phyloP scores from a whole-genome alignment of 2,797 vertebrate genomes.

The Melanotaenia boesemani region DNA sequence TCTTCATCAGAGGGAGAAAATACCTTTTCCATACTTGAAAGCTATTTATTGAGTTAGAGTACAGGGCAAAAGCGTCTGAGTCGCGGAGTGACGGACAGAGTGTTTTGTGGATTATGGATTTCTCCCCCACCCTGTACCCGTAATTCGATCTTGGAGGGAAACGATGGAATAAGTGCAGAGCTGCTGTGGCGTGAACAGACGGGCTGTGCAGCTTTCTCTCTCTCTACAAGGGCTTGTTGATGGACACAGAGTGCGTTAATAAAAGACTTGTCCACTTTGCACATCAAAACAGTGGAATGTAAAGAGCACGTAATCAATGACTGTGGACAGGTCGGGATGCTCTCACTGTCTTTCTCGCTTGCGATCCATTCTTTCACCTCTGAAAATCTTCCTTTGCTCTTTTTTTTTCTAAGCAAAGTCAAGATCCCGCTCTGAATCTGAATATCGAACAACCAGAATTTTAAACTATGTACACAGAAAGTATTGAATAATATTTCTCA shows the following conservation, averaged over 20 bases:
- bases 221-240: constrained; percentile 75
- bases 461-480: constrained; percentile 34
- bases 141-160: constrained; percentile 83
- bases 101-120: constrained; percentile 84
- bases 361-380: constrained; percentile 18
- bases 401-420: constrained; percentile 37
- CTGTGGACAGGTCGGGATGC: constrained; percentile 73
- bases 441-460: constrained; percentile 29
- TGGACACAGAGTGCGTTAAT: constrained; percentile 86
- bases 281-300: constrained; percentile 83
- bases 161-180: constrained; percentile 79
- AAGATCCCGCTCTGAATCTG: constrained; percentile 27
- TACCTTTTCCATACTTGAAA: constrained; percentile 86
- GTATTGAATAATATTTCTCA: constrained; percentile 39
- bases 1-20: constrained; percentile 76
- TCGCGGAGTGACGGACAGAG: constrained; percentile 78
- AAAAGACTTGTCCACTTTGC: constrained; percentile 84
- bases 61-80: constrained; percentile 81
- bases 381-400: constrained; percentile 18
- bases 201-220: constrained; percentile 48
- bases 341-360: constrained; percentile 44
- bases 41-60: constrained; percentile 87
- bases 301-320: constrained; percentile 80
- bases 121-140: constrained; percentile 67
- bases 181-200: constrained; percentile 66